Conservation (phyloP, 2,888 invertebrate genomes). For the Drosophila paramelanica region DNA sequence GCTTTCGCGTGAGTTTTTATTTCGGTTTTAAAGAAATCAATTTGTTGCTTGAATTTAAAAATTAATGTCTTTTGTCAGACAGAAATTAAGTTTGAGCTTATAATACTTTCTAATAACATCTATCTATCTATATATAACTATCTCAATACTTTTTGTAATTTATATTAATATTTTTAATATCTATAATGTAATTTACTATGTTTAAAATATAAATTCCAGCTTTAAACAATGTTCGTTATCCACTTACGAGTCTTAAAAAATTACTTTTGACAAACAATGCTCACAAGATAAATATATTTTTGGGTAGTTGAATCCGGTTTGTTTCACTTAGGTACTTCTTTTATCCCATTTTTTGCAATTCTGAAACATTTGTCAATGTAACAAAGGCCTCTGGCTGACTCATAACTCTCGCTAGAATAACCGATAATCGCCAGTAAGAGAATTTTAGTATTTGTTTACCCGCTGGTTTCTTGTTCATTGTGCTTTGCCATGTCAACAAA, state of each 20-base stretch:
- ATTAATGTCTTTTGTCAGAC: too few relatives aligned
- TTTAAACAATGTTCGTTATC: background rate
- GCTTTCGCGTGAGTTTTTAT: background rate
- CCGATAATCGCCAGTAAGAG: slow-evolving; percentile 14
- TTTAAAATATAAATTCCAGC: background rate
- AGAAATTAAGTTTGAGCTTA: too few relatives aligned
- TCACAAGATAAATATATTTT: background rate
- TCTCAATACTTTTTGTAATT: too few relatives aligned
- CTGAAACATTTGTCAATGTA: background rate
- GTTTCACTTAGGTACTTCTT: background rate
- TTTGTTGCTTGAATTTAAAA: too few relatives aligned
- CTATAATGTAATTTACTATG: too few relatives aligned
- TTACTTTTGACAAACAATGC: background rate
- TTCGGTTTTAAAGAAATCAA: too few relatives aligned
- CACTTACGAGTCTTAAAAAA: background rate
- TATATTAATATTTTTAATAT: too few relatives aligned
- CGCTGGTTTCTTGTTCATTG: slow-evolving; percentile 16
- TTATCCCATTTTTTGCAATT: background rate
- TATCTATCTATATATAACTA: too few relatives aligned
- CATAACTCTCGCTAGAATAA: slow-evolving; percentile 30
- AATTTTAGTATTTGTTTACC: slow-evolving; percentile 10
- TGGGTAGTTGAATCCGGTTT: background rate
- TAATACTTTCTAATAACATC: too few relatives aligned
- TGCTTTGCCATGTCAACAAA: slow-evolving; percentile 40
- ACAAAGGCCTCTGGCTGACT: slow-evolving; percentile 13